Evolutionary conservation across 2,797 vertebrate species (phyloP).

Genomic region (Enteromius fasciolatus): DNA sequence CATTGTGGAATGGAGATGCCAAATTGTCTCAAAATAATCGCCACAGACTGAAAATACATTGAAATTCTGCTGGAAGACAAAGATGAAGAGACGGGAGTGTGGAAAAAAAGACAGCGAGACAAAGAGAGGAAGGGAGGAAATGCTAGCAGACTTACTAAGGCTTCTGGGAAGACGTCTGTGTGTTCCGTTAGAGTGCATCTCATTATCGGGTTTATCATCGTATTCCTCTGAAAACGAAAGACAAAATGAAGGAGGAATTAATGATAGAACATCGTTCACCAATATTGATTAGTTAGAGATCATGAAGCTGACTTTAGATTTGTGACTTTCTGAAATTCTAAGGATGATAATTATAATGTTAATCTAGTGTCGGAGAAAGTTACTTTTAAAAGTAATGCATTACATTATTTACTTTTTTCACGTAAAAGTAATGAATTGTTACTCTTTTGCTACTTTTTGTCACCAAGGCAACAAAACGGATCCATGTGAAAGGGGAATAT

Average conservation of each 20-base stretch:
- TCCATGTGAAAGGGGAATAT: background rate
- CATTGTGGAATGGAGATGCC: constrained; percentile 28
- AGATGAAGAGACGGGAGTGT: constrained; percentile 21
- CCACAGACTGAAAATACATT: constrained; percentile 12
- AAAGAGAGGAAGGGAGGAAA: constrained; percentile 48
- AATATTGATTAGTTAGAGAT: background rate
- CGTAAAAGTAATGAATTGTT: background rate
- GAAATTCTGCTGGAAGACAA: constrained; percentile 21
- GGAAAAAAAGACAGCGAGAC: constrained; percentile 12
- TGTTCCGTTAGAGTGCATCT: constrained; percentile 61
- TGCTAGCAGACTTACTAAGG: constrained; percentile 67
- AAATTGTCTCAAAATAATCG: constrained; percentile 36
- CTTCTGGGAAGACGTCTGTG: constrained; percentile 72
- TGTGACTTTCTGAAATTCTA: background rate
- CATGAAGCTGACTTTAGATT: background rate
- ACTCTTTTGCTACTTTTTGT: background rate
- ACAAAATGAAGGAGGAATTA: background rate
- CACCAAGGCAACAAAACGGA: too few species aligned
- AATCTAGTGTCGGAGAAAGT: background rate
- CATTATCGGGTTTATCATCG: constrained; percentile 68
- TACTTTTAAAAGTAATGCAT: background rate
- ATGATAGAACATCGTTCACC: background rate
- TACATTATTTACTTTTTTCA: background rate
- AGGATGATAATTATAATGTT: background rate
- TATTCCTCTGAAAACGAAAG: constrained; percentile 51